Evolutionary conservation across 1,140 invertebrate genomes (phyloP), one percentile per base, ranked within the genome.

Genomic region (Panagrolaimus sp.): DNA sequence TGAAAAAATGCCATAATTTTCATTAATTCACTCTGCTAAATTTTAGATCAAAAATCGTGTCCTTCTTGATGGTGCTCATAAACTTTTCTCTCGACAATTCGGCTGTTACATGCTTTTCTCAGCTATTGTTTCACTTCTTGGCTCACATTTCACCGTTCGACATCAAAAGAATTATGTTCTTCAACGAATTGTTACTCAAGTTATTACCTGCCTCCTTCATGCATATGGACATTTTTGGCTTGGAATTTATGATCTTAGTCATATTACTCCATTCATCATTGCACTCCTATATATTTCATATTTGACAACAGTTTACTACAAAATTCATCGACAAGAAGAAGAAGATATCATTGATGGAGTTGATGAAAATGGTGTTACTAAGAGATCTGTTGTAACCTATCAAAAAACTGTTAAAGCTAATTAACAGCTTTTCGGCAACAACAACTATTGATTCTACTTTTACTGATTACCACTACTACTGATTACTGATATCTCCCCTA

Each of bases 111-210:
- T 47, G 63, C 63, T 64, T 20, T 43, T 43, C 20, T 44, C 45
- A 13, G 63, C 63, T 1, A 64, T 64, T 43, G 63, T 64, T 13
- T 38, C 25, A n/a, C 63, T 64, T 43, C 63, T 64, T 9, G 63
- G 42, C 11, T 43, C 63, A 14, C 42, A 64, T 43, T 64, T 64
- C 20, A 47, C 63, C 2, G 45, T 64, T 43, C 25, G 13, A 13
- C 63, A 64, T 64, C 63, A 64, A 20, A 64, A 64, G 5, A 43
- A 25, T 31, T 64, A 47, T 23, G 63, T 64, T 5, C 45, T 64
- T 16, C 63, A 64, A 64, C 63, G 63, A 9, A 64, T 64, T 20
- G 16, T 64, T 9, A 57, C 51, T 11, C 51, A 57, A 16, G 51
- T 57, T n/a, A 9, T 57, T 20, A 57, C 27, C 13, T 14, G n/a